Conservation (phyloP, 64 coral and sea anemone species). For the Stichodactyla helianthus region DNA sequence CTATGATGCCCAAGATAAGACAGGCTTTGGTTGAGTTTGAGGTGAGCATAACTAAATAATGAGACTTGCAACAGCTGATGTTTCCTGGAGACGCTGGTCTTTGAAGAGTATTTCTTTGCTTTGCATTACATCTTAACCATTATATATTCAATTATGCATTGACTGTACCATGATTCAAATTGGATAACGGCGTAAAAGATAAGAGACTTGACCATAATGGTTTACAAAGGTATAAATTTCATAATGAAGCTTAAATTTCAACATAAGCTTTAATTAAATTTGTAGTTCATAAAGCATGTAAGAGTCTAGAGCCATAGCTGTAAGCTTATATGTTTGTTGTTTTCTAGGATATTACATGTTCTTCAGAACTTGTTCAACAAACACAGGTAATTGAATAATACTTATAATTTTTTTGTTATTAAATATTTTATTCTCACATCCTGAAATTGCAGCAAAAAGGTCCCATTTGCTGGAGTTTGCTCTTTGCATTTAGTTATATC, state of each 20-base stretch:
- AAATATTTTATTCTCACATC: no score
- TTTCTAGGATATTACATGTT: conserved; percentile 62
- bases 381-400: conserved; percentile 34
- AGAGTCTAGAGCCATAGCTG: no score
- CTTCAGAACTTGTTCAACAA: conserved; percentile 29
- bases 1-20: conserved; percentile 90
- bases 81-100: background rate
- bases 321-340: background rate
- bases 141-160: no score
- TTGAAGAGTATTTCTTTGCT: background rate
- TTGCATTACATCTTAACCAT: background rate
- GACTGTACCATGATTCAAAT: no score
- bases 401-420: background rate
- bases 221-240: background rate
- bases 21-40: conserved; percentile 99
- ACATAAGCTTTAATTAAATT: background rate
- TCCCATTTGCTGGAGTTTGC: background rate
- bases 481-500: background rate
- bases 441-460: background rate
- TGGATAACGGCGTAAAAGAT: background rate
- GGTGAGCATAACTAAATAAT: conserved; percentile 22
- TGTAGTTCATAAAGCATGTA: no score
- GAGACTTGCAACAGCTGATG: background rate
- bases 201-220: background rate
- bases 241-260: no score